phyloP scores from a whole-genome alignment of 1,140 invertebrate genomes.

The Ostrea edulis region DNA sequence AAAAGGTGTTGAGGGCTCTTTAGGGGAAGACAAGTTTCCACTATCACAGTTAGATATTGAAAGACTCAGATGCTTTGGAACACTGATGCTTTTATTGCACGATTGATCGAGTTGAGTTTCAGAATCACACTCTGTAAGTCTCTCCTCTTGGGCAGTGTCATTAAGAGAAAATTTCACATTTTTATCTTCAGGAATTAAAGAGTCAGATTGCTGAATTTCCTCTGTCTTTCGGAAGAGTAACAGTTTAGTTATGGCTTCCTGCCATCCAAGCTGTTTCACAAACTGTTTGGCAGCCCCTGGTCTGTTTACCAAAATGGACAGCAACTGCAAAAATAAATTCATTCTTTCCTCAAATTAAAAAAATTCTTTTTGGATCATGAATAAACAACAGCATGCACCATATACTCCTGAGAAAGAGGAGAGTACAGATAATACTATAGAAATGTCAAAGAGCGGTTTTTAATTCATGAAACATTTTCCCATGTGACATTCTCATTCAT shows the following conservation, averaged over 20 bases:
- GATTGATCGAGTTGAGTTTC: background rate
- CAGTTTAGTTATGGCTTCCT: conserved; percentile 82
- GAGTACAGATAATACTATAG: no score
- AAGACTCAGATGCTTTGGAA: conserved; percentile 1
- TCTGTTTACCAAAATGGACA: conserved; percentile 71
- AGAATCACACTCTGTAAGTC: background rate
- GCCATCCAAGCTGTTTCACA: conserved; percentile 81
- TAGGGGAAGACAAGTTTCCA: conserved; percentile 14
- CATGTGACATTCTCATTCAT: no score
- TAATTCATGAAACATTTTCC: no score
- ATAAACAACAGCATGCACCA: no score
- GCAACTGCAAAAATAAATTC: conserved; percentile 64
- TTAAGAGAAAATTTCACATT: background rate
- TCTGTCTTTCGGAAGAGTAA: conserved; percentile 54
- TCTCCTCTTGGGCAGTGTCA: background rate
- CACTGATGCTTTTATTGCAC: conserved; percentile 19
- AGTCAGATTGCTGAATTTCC: conserved; percentile 41
- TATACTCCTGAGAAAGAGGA: no score
- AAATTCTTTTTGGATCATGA: no score
- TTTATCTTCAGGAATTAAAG: conserved; percentile 19
- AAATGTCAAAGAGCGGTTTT: no score
- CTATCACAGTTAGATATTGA: conserved; percentile 46
- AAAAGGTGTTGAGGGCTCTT: conserved; percentile 66
- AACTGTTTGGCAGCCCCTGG: conserved; percentile 71
- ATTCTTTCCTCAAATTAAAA: background rate